Base-by-base conservation (phyloP, 2,113 vertebrate species). In the Solenodon paradoxus region DNA sequence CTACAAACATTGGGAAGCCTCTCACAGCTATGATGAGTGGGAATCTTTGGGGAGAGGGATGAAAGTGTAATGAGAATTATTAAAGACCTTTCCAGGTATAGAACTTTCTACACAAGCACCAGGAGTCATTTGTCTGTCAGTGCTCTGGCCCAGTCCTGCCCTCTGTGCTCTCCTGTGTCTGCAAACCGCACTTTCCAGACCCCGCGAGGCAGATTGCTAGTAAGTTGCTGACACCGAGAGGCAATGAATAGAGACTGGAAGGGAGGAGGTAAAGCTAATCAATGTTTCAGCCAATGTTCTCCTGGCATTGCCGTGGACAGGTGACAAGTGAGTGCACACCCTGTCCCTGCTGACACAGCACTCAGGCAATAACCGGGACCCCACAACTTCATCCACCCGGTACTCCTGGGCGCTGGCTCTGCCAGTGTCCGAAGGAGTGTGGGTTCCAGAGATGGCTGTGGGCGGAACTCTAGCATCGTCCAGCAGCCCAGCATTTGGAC, bases 91-190 rank as follows among this genome's bases (percentile, higher is more conserved):
- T 49, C n/a, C n/a, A n/a, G n/a, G n/a, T 53, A 9, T 0, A 22
- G 42, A 35, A 38, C 24, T n/a, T 84, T 45, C 35, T 77, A 1
- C 47, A 4, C 3, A 19, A 22, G 12, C 5, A 1, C 19, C 3
- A 0, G 1, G 20, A 1, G 5, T 12, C 53, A 40, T 49, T 22
- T 20, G 12, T n/a, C 10, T 47, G 38, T 24, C 7, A 6, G 7
- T 0, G 5, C 10, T 79, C 57, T 51, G 13, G 5, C n/a, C 8
- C 5, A 35, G 32, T 49, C 3, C 72, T 40, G 20, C 13, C 35
- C 19, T 51, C 69, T 59, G 1, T 19, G 17, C 11, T 55, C 11
- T 79, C 63, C 64, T 40, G 32, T 68, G 4, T 69, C 64, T 81
- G 30, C 53, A 82, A 81, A 69, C 35, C 47, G 0, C 2, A 0